Evolutionary conservation across 2,888 invertebrate genomes (phyloP), one percentile per base, ranked within the genome.

Genomic region (Stenurella melanura): DNA sequence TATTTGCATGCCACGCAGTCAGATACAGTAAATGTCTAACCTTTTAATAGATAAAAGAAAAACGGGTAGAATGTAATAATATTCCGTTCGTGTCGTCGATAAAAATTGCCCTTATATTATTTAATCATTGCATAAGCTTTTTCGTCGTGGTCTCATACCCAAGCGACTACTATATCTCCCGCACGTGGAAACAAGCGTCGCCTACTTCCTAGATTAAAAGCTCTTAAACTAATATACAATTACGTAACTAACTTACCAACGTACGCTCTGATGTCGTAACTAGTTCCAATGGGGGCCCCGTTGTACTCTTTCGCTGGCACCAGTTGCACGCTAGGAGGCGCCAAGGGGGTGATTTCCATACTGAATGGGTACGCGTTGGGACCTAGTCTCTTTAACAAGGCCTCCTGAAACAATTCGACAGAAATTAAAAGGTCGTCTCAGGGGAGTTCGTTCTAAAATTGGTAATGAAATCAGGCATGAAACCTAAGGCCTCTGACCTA

Each of bases 261-360:
- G 87, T 95, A 97, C 81, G 96, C 95, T 86, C 96, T 92, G 66
- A 97, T 93, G 86, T 97, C 97, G 86, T 97, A 97, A 74, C 96
- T 96, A 67, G 96, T 97, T 11, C 97, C 97, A 69, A 97, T 96
- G 0, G 97, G 97, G 0, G 96, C 96, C 0, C 97, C 97, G 81
- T 94, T 95, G 90, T 97, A 97, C 87, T 96, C 95, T 89, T 97
- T 96, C 2, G 97, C 97, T 0, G 97, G 97, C 19, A 96, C 96
- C 82, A 97, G 90, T 87, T 96, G 96, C 60, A 97, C 96, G 85
- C 96, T 96, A 19, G 97, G 97, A n/a, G 97, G 97, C 69, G 96
- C 96, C 81, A 96, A 91, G 50, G 95, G 94, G 1, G 96, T 95
- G 82, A 97, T 91, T 87, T 95, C 94, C 91, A 97, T 91, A 77